Base-by-base conservation (phyloP, 2,113 vertebrate species). In the Rhizomys pruinosus region DNA sequence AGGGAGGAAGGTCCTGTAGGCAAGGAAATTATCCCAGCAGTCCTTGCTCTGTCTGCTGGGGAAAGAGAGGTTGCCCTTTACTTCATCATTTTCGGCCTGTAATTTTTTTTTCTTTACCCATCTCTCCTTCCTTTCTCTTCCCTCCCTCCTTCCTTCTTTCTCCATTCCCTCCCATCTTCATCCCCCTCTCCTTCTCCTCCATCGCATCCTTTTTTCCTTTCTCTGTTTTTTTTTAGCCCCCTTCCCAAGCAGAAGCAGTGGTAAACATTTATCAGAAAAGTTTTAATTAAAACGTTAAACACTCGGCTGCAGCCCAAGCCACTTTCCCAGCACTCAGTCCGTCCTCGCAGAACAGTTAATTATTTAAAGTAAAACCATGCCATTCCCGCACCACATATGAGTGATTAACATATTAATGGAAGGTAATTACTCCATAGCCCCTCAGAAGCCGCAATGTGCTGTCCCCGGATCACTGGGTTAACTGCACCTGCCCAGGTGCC, bases 241-340 rank as follows among this genome's bases (percentile, higher is more conserved):
- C 73, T 89, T 52, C 55, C 71, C 0, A 5, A 19, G 59, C 37
- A 87, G 92, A 96, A 95, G 61, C 19, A 69, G 76, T 39, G 93
- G 61, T 96, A 97, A 97, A 94, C 96, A 98, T 96, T 95, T 92
- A 96, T 98, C 96, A 97, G 93, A 97, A 97, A 4, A 82, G 73
- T 61, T 97, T 98, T 98, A 97, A 98, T 98, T 98, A 98, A 97
- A 98, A 98, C 22, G 34, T 97, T 97, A 97, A 97, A 97, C 97
- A 96, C 63, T 25, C 72, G 80, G 93, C 92, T 84, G 71, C 1
- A 93, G 94, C 96, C 96, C 96, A 92, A 96, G 95, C 90, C 91
- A 92, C 94, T 95, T 98, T 92, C 37, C 81, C n/a, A 73, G 81
- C 64, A 94, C 95, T 96, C 89, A 94, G 97, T 95, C 81, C 90